Conservation (phyloP, 2,888 invertebrate genomes). For the Sclerodermus sp. region DNA sequence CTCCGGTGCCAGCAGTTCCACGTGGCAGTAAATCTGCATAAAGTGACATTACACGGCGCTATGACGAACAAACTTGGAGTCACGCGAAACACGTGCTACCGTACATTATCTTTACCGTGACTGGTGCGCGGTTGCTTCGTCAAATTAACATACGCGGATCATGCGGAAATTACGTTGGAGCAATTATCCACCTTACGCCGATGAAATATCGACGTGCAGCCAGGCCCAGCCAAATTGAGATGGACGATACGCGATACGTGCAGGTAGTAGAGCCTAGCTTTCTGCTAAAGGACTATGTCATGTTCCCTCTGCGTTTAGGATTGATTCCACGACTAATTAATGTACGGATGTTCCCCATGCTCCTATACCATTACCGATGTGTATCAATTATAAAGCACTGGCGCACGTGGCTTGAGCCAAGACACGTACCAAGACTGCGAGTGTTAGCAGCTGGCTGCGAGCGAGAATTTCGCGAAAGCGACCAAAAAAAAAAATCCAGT, state of each 20-base stretch:
- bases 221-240: slow-evolving; percentile 13
- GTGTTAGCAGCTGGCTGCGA: too few relatives aligned
- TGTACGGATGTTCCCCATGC: too few relatives aligned
- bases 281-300: not conserved
- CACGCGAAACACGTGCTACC: not conserved
- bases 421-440: too few relatives aligned
- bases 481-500: too few relatives aligned
- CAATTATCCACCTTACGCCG: slow-evolving; percentile 26
- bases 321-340: too few relatives aligned
- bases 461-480: too few relatives aligned
- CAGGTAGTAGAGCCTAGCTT: slow-evolving; percentile 21
- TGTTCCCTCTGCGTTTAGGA: too few relatives aligned
- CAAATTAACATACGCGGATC: slow-evolving; percentile 30
- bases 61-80: not conserved
- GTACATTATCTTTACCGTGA: slow-evolving; percentile 4
- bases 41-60: not conserved
- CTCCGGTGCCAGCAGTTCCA: not conserved
- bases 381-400: too few relatives aligned
- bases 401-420: too few relatives aligned
- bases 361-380: too few relatives aligned
- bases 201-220: slow-evolving; percentile 15
- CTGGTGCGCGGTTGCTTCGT: slow-evolving; percentile 6
- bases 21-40: not conserved
- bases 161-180: slow-evolving; percentile 27
- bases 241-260: slow-evolving; percentile 16